Evolutionary conservation across 2,113 vertebrate species (phyloP), one percentile per base, ranked within the genome.

Genomic region (Peromyscus polionotus): DNA sequence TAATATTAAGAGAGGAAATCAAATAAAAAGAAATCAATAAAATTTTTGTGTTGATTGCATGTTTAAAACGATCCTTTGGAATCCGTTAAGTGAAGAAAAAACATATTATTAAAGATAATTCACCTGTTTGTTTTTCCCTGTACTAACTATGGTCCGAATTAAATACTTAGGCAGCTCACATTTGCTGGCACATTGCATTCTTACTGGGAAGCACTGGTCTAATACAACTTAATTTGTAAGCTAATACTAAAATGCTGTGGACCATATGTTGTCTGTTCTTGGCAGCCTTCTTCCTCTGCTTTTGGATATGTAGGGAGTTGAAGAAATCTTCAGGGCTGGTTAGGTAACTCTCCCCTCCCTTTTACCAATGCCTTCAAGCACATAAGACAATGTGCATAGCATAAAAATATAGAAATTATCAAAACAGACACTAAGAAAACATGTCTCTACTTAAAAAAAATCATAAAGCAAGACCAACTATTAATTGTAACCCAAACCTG

Each of bases 331-430:
- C 77, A 87, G 80, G 93, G 80, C 72, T 84, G 70, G 65, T 92
- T 94, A 70, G 70, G 39, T 95, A 81, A 89, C 73, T 51, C 36
- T 26, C 20, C 9, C 11, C 48, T 28, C 4, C 20, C 9, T 17
- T 57, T 54, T 54, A 81, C 20, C 65, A 97, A 45, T 48, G 51
- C 96, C 96, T 85, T 92, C n/a, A 17, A 91, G 28, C 31, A 36
- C 87, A 2, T 87, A 79, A 92, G 73, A 87, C 42, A 87, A 88
- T 95, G 42, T 75, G 90, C 12, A 22, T 19, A 70, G 24, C 80
- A 57, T 95, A 90, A 51, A 42, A 65, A 93, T 92, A 72, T 87
- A 5, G 12, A 7, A 36, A 86, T 94, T 65, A 24, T 33, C 3
- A 85, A 92, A 77, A 65, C 17, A 39, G 85, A 90, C 70, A 48